phyloP scores from a whole-genome alignment of 2,888 invertebrate genomes.

The Patella caerulea region DNA sequence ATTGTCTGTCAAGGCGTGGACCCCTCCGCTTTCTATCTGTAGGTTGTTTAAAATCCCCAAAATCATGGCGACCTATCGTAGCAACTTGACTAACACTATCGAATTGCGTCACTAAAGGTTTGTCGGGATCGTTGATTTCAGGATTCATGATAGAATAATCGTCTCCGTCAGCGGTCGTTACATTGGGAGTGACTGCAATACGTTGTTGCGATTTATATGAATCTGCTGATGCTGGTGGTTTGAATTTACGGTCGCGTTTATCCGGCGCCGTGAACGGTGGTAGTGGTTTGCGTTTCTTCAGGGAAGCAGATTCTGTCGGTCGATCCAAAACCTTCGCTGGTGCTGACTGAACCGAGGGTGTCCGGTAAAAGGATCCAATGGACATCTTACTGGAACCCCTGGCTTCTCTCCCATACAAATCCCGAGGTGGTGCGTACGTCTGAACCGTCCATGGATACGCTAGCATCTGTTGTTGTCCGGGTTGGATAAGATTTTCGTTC shows the following conservation, averaged over 20 bases:
- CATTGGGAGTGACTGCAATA: background rate
- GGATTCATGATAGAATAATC: background rate
- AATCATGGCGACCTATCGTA: conserved; percentile 2
- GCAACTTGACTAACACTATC: conserved; percentile 32
- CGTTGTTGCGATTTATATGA: background rate
- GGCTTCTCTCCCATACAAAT: background rate
- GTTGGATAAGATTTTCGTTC: conserved; percentile 46
- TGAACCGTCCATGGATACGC: conserved; percentile 59
- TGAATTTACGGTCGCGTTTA: background rate
- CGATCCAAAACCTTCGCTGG: conserved; percentile 39
- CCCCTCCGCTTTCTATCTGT: background rate
- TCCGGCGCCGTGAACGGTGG: conserved; percentile 23
- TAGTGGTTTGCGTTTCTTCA: conserved; percentile 43
- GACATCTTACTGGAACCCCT: conserved; percentile 15
- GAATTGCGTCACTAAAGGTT: conserved; percentile 25
- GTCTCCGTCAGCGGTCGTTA: background rate
- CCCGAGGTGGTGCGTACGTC: conserved; percentile 34
- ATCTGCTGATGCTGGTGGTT: background rate
- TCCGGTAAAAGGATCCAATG: conserved; percentile 21
- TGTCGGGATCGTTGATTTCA: conserved; percentile 16
- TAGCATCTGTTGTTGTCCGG: conserved; percentile 50
- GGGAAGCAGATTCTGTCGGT: conserved; percentile 17
- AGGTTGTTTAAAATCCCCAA: background rate
- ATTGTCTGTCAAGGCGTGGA: conserved; percentile 8
- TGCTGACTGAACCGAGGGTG: conserved; percentile 42